phyloP scores from a whole-genome alignment of 1,140 invertebrate genomes.

The Bombus superbus region DNA sequence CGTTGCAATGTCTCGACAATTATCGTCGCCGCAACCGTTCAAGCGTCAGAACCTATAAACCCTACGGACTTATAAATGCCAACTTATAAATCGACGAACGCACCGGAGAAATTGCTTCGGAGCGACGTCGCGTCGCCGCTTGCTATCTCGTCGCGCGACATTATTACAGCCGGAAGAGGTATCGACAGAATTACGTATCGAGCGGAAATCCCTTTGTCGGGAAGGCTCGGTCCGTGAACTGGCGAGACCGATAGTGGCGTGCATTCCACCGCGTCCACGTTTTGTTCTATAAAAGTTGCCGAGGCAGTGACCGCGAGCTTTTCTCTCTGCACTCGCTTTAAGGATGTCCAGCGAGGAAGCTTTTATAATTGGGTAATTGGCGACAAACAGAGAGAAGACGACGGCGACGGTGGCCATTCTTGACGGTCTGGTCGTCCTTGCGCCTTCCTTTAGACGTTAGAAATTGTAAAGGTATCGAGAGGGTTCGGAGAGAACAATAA shows the following conservation, averaged over 20 bases:
- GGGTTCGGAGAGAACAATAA: too few species aligned
- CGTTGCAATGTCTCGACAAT: background rate
- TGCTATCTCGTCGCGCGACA: background rate
- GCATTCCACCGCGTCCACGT: slow-evolving; percentile 39
- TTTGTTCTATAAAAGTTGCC: slow-evolving; percentile 65
- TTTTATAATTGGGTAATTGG: slow-evolving; percentile 63
- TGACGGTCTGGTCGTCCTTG: slow-evolving; percentile 30
- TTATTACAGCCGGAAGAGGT: slow-evolving; percentile 6
- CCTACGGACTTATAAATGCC: background rate
- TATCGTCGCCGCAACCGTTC: slow-evolving; percentile 5
- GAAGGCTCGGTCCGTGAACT: background rate
- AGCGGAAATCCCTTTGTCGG: slow-evolving; percentile 27
- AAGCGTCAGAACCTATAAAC: background rate
- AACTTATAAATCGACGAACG: slow-evolving; percentile 24
- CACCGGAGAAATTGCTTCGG: background rate
- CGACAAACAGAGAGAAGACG: slow-evolving; percentile 71
- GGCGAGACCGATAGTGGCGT: background rate
- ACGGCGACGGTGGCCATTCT: slow-evolving; percentile 31
- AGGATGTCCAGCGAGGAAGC: slow-evolving; percentile 27
- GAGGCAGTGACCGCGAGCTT: slow-evolving; percentile 41
- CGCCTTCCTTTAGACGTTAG: too few species aligned
- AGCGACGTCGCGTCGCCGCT: background rate
- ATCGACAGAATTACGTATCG: slow-evolving; percentile 34
- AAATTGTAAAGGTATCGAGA: too few species aligned
- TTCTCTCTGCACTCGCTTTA: slow-evolving; percentile 27